Evolutionary conservation across 2,888 invertebrate genomes (phyloP).

Genomic region (Mactromeris polynyma): DNA sequence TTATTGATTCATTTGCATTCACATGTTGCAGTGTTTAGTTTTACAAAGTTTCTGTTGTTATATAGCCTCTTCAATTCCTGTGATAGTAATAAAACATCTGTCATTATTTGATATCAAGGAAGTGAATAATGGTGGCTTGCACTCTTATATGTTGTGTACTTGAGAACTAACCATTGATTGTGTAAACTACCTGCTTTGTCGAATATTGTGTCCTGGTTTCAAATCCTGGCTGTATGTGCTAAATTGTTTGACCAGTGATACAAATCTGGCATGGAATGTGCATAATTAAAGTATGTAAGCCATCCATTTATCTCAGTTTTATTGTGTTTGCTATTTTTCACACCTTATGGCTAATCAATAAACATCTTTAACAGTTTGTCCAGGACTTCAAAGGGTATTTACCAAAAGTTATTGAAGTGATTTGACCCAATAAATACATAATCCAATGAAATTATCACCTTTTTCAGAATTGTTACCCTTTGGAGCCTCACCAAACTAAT

Average conservation of each 20-base stretch:
- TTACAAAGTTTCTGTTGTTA: too few species aligned
- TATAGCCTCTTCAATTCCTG: too few species aligned
- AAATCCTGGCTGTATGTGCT: neutral
- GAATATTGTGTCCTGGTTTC: neutral
- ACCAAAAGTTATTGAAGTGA: slow-evolving; percentile 21
- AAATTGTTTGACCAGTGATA: neutral
- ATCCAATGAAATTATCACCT: slow-evolving; percentile 29
- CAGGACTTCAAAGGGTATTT: slow-evolving; percentile 36
- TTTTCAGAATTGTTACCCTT: slow-evolving; percentile 19
- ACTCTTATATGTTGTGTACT: too few species aligned
- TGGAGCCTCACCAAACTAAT: slow-evolving; percentile 60
- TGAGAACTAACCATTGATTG: too few species aligned
- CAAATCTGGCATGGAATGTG: neutral
- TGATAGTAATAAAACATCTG: too few species aligned
- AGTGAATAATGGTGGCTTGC: neutral
- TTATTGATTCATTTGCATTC: too few species aligned
- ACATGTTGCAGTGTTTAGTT: too few species aligned
- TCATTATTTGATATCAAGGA: too few species aligned
- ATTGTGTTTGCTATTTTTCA: slow-evolving; percentile 27
- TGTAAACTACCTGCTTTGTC: too few species aligned
- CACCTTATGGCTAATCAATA: slow-evolving; percentile 45
- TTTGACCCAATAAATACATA: slow-evolving; percentile 29
- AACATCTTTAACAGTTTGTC: slow-evolving; percentile 36
- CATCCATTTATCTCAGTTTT: neutral
- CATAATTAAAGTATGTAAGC: neutral